phyloP scores from a whole-genome alignment of 2,113 vertebrate genomes.

The Pterophyllum scalare region DNA sequence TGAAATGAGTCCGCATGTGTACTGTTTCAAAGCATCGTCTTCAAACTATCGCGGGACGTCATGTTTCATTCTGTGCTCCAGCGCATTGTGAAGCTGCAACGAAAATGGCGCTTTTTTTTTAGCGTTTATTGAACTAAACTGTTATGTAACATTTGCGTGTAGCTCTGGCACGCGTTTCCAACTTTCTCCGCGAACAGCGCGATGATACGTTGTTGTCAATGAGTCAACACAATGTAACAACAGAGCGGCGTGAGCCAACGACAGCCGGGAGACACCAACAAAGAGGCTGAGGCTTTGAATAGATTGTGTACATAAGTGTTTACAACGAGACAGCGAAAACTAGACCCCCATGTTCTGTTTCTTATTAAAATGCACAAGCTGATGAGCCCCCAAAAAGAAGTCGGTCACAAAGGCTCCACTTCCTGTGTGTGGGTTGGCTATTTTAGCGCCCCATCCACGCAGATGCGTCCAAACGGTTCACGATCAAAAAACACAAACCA shows the following conservation, averaged over 20 bases:
- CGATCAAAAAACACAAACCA: not conserved
- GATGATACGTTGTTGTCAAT: constrained; percentile 1
- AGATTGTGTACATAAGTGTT: not conserved
- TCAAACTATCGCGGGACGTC: not conserved
- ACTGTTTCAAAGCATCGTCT: not conserved
- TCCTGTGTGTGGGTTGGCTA: constrained; percentile 25
- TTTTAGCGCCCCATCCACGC: constrained; percentile 9
- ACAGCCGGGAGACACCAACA: not conserved
- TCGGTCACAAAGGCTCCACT: constrained; percentile 30
- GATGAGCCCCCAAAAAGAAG: not conserved
- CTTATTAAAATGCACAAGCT: not conserved
- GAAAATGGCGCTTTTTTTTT: not conserved
- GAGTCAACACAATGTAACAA: constrained; percentile 24
- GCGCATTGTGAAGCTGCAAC: not conserved
- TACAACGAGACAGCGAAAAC: not conserved
- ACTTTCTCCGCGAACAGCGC: not conserved
- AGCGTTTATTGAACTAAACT: not conserved
- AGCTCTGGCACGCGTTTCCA: not conserved
- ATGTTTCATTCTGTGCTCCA: not conserved
- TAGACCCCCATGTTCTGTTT: not conserved
- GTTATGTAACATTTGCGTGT: not conserved
- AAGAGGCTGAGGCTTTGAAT: not conserved
- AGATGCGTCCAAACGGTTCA: not conserved
- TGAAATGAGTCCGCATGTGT: not conserved
- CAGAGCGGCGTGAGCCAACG: constrained; percentile 13